A percentile compares a stretch with the other conserved stretches of the same genome.
These are phyloP conservation scores for Crypturellus undulatus DNA, from an alignment of 2,113 vertebrate species.

Conservation along the genomic window DNA sequence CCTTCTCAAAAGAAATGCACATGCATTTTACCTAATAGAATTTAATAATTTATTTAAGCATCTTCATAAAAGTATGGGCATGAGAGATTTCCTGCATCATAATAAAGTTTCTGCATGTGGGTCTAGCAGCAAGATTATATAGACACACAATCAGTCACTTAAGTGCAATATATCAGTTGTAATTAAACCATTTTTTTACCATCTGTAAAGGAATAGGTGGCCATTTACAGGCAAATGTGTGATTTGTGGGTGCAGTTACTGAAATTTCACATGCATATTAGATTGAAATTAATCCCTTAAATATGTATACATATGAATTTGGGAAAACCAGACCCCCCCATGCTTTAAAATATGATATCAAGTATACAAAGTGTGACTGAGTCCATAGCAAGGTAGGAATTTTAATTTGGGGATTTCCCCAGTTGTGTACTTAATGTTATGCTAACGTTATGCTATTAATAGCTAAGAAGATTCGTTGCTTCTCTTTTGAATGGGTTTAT, in stretches of 20 bases:
- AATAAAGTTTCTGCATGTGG: not conserved
- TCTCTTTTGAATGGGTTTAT: not conserved
- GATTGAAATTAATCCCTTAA: not conserved
- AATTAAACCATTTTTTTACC: not conserved
- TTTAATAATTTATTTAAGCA: not conserved
- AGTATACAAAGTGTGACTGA: not conserved
- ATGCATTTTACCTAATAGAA: not conserved
- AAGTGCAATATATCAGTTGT: not conserved
- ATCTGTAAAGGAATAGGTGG: not conserved
- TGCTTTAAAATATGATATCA: not conserved
- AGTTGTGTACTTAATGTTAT: constrained; percentile 28
- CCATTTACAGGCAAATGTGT: not conserved
- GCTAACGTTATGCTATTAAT: constrained; percentile 36
- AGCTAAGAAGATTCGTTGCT: constrained; percentile 29
- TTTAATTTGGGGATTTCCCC: constrained; percentile 41
- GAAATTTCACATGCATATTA: not conserved
- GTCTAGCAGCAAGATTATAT: not conserved
- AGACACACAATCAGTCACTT: not conserved
- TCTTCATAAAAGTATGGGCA: not conserved
- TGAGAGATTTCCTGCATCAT: not conserved
- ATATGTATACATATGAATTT: not conserved
- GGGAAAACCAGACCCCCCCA: not conserved
- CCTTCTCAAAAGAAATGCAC: not conserved
- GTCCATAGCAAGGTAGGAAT: not conserved
- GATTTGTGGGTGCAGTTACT: not conserved